These are phyloP conservation scores for Callithrix jacchus DNA, from an alignment of 2,113 vertebrate species.

Conservation along the genomic window DNA sequence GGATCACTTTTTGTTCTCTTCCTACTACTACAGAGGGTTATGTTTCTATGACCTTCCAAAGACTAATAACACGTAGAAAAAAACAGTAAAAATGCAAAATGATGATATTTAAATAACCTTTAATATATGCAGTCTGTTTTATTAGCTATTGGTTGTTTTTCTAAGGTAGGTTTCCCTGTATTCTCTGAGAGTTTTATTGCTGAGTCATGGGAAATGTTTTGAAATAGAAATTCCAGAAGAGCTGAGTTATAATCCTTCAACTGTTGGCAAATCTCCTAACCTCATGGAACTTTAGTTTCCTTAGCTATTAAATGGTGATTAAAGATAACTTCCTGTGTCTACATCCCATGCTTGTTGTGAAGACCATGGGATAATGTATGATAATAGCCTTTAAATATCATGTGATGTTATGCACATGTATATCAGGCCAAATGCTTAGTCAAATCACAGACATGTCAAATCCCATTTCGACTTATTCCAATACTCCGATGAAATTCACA, in stretches of 20 bases:
- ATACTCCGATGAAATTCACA: not conserved
- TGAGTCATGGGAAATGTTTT: not conserved
- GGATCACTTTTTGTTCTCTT: not conserved
- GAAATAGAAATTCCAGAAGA: not conserved
- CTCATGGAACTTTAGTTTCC: not conserved
- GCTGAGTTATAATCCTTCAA: not conserved
- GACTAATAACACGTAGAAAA: not conserved
- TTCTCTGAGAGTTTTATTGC: not conserved
- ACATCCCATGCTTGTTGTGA: not conserved
- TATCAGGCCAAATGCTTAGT: not conserved
- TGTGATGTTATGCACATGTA: not conserved
- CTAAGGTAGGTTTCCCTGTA: not conserved
- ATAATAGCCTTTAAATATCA: not conserved
- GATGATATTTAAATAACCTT: constrained; percentile 11
- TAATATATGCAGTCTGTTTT: not conserved
- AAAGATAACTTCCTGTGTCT: not conserved
- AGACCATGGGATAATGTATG: not conserved
- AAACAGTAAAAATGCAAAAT: not conserved
- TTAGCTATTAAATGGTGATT: constrained; percentile 26
- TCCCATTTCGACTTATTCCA: not conserved
- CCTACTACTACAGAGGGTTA: not conserved
- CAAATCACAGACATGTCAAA: not conserved
- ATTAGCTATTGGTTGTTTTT: constrained; percentile 15
- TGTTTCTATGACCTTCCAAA: not conserved
- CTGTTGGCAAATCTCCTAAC: not conserved